A percentile compares a stretch with the other conserved stretches of the same genome.
Conservation (phyloP, 2,113 vertebrate species). For the Xiphophorus maculatus region DNA sequence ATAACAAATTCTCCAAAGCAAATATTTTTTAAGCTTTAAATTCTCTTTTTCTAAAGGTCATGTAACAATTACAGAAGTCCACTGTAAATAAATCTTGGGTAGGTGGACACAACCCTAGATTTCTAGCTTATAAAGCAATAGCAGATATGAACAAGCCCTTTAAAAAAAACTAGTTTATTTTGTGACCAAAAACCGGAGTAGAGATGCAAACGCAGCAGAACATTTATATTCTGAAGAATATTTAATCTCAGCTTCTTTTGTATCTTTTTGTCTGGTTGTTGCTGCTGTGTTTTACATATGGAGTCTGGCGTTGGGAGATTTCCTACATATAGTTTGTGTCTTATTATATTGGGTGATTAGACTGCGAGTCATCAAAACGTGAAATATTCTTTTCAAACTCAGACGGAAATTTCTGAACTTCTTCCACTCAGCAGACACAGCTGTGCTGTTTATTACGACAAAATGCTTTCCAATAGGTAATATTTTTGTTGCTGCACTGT, state of each 20-base stretch:
- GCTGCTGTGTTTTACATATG: not conserved
- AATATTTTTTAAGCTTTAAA: no score
- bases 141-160: not conserved
- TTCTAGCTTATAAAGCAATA: not conserved
- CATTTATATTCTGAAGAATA: not conserved
- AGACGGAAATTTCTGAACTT: conserved; percentile 8
- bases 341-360: conserved; percentile 7
- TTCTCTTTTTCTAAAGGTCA: not conserved
- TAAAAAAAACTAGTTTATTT: not conserved
- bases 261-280: not conserved
- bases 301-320: not conserved
- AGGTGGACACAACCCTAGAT: not conserved
- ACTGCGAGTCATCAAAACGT: not conserved
- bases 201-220: not conserved
- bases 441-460: conserved; percentile 3
- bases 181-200: not conserved
- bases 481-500: not conserved
- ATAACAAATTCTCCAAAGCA: not conserved
- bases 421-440: not conserved
- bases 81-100: not conserved
- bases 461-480: not conserved
- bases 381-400: conserved; percentile 1
- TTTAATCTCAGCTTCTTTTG: not conserved
- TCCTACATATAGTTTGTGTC: not conserved
- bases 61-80: not conserved